These are phyloP conservation scores for Chrysopilus asiliformis DNA, from an alignment of 2,888 invertebrate species.

Conservation along the genomic window DNA sequence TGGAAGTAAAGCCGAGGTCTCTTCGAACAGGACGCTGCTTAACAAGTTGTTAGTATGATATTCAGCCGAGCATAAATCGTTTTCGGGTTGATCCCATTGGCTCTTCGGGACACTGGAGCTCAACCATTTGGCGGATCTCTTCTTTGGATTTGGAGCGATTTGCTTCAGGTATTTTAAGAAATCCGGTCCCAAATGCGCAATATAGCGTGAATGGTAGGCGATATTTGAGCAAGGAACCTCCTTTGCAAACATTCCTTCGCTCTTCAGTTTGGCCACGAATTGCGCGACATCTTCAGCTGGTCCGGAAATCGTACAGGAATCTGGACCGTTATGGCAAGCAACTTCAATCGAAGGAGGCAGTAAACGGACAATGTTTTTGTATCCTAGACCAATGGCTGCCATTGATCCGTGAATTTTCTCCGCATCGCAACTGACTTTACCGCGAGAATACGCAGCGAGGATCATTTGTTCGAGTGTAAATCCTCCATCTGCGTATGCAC, in stretches of 20 bases:
- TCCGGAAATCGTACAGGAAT: conserved; percentile 84
- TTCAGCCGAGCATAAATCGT: conserved; percentile 57
- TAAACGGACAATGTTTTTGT: conserved; percentile 41
- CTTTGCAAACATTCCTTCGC: conserved; percentile 64
- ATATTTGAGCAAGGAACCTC: conserved; percentile 77
- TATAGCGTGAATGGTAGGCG: conserved; percentile 80
- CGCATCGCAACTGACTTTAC: conserved; percentile 57
- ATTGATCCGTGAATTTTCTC: conserved; percentile 63
- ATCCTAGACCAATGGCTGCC: conserved; percentile 71
- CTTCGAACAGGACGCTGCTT: conserved; percentile 45
- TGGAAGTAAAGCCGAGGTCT: conserved; percentile 47
- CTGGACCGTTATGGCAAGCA: conserved; percentile 76
- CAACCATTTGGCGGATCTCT: conserved; percentile 65
- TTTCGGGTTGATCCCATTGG: conserved; percentile 54
- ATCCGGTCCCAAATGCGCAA: conserved; percentile 51
- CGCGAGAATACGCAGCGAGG: conserved; percentile 69
- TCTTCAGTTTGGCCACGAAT: conserved; percentile 52
- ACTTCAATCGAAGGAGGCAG: conserved; percentile 67
- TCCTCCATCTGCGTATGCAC: conserved; percentile 89
- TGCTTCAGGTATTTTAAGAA: conserved; percentile 49
- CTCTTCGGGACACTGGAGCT: conserved; percentile 65
- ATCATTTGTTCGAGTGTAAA: conserved; percentile 80
- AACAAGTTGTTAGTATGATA: conserved; percentile 79
- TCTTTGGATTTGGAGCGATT: conserved; percentile 51
- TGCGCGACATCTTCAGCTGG: conserved; percentile 52